Evolutionary conservation across 2,888 invertebrate genomes (phyloP).

Genomic region (Vesta saturnalis): DNA sequence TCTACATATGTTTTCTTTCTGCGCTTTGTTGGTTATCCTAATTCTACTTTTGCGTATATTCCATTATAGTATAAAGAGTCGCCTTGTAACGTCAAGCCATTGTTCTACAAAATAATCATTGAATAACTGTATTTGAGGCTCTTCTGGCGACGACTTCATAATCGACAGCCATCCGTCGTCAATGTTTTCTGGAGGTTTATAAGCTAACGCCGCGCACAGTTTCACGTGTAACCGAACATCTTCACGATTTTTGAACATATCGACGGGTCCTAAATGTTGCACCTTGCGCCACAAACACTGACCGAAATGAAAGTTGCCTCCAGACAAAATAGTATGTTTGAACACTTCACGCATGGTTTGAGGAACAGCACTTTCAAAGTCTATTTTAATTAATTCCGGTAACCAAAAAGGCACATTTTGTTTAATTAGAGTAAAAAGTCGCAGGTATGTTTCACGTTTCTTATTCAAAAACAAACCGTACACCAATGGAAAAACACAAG

Average conservation of each 20-base stretch:
- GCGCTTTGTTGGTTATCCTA: constrained; percentile 2
- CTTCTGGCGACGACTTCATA: constrained; percentile 7
- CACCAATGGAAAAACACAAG: no score
- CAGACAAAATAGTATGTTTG: background rate
- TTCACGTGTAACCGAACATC: constrained; percentile 11
- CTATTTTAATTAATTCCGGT: no score
- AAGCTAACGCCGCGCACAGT: constrained; percentile 4
- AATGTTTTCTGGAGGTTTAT: constrained; percentile 8
- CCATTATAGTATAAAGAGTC: constrained; percentile 4
- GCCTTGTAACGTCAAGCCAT: background rate
- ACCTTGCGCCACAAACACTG: constrained; percentile 15
- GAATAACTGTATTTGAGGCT: constrained; percentile 11
- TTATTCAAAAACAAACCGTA: no score
- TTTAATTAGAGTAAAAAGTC: no score
- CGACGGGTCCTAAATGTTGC: constrained; percentile 6
- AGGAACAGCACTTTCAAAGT: no score
- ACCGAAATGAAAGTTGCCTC: constrained; percentile 10
- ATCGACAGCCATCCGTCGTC: constrained; percentile 4
- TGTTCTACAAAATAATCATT: constrained; percentile 14
- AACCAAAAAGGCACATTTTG: no score
- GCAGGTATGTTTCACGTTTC: no score
- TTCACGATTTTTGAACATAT: constrained; percentile 14
- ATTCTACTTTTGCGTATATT: constrained; percentile 5
- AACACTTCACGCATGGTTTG: no score
- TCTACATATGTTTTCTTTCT: constrained; percentile 6